These are phyloP conservation scores for Drosophila sordidula DNA, from an alignment of 2,888 invertebrate genomes.

Conservation along the genomic window DNA sequence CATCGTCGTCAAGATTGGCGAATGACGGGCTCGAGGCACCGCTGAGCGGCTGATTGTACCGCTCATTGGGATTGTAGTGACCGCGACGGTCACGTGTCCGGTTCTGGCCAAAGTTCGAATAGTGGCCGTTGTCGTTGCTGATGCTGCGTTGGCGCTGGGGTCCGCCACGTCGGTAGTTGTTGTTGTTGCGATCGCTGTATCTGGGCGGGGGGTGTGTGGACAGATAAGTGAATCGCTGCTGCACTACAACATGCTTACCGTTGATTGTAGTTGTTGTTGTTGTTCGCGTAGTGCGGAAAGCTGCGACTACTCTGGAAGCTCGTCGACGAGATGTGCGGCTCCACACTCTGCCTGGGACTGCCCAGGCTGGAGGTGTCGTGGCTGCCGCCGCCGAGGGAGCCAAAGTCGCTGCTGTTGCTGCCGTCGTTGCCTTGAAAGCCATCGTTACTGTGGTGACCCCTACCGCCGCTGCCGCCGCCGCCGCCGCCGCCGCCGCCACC, in stretches of 20 bases:
- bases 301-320: constrained; percentile 60
- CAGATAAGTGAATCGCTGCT: background rate
- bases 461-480: constrained; percentile 12
- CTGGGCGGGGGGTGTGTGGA: background rate
- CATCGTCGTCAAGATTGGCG: constrained; percentile 85
- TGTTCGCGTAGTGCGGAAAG: constrained; percentile 46
- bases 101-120: constrained; percentile 81
- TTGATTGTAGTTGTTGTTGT: constrained; percentile 31
- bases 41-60: background rate
- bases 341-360: constrained; percentile 34
- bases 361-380: constrained; percentile 41
- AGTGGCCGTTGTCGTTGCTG: constrained; percentile 73
- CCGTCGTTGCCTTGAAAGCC: constrained; percentile 39
- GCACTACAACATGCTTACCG: constrained; percentile 41
- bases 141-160: constrained; percentile 60
- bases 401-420: constrained; percentile 46
- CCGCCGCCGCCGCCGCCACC: constrained; percentile 26
- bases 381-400: constrained; percentile 35
- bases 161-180: constrained; percentile 51
- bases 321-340: constrained; percentile 27
- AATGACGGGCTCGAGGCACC: constrained; percentile 6
- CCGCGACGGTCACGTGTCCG: constrained; percentile 71
- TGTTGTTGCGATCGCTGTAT: constrained; percentile 19
- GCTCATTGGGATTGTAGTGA: constrained; percentile 67
- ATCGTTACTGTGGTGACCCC: constrained; percentile 17